These are phyloP conservation scores for Aphelinus atriplicis DNA, from an alignment of 1,140 invertebrate species.

Conservation along the genomic window DNA sequence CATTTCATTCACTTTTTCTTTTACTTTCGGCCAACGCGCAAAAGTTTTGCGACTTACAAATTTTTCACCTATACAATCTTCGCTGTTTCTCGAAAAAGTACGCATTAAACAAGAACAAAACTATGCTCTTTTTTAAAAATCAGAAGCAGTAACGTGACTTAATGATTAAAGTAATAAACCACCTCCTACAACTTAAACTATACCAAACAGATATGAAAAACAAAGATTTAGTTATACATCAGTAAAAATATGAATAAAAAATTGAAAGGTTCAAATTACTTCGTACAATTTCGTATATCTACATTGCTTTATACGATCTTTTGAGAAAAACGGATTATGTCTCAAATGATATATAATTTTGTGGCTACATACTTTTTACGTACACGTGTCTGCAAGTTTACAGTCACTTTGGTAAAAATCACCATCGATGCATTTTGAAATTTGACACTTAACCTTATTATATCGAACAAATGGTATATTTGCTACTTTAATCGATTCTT, in stretches of 20 bases:
- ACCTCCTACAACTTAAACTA: too few relatives aligned
- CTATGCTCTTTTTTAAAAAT: too few relatives aligned
- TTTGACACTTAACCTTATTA: slow-evolving; percentile 35
- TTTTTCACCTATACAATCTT: slow-evolving; percentile 31
- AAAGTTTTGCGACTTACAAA: slow-evolving; percentile 23
- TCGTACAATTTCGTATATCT: slow-evolving; percentile 28
- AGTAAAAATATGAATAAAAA: too few relatives aligned
- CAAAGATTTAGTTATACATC: too few relatives aligned
- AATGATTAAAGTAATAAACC: too few relatives aligned
- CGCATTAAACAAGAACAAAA: slow-evolving; percentile 11
- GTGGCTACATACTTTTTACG: slow-evolving; percentile 44
- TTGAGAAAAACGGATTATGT: slow-evolving; percentile 20
- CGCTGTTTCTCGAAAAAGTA: slow-evolving; percentile 38
- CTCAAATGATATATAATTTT: slow-evolving; percentile 42
- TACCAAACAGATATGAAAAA: too few relatives aligned
- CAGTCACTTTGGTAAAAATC: slow-evolving; percentile 54
- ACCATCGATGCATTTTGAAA: slow-evolving; percentile 42
- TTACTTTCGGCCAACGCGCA: slow-evolving; percentile 28
- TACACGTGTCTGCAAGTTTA: slow-evolving; percentile 34
- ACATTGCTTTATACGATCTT: slow-evolving; percentile 30
- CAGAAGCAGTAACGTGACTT: too few relatives aligned
- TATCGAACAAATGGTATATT: slow-evolving; percentile 39
- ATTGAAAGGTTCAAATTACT: too few relatives aligned
- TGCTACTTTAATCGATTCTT: slow-evolving; percentile 28
- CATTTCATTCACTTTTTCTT: slow-evolving; percentile 32